These are phyloP conservation scores for Diabrotica undecimpunctata DNA, from an alignment of 1,140 invertebrate species.

Conservation along the genomic window DNA sequence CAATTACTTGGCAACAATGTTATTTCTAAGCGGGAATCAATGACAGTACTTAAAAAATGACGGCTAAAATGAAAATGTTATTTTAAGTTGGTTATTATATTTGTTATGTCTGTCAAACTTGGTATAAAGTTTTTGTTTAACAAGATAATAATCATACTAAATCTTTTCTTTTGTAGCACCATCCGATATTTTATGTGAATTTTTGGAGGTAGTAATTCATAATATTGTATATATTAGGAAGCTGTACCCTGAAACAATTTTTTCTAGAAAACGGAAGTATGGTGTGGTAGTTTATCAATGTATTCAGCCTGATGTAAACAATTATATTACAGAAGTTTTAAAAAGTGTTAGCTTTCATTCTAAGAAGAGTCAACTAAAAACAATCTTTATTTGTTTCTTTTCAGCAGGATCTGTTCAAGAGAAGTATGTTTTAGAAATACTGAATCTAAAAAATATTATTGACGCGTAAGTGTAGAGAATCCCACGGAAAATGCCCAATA, in stretches of 20 bases:
- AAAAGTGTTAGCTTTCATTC: slow-evolving; percentile 38
- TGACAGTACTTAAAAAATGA: too few species aligned
- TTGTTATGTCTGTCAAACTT: too few species aligned
- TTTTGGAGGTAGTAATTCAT: slow-evolving; percentile 55
- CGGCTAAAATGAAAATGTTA: too few species aligned
- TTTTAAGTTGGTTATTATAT: too few species aligned
- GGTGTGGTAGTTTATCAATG: slow-evolving; percentile 50
- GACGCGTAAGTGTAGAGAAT: slow-evolving; percentile 27
- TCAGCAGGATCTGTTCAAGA: slow-evolving; percentile 25
- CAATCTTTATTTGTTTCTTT: slow-evolving; percentile 30
- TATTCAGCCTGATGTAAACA: slow-evolving; percentile 53
- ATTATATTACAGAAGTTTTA: slow-evolving; percentile 53
- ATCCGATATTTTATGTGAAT: slow-evolving; percentile 46
- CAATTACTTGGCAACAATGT: not conserved
- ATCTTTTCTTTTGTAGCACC: slow-evolving; percentile 14
- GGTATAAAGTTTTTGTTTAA: too few species aligned
- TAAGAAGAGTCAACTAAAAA: slow-evolving; percentile 30
- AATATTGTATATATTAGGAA: slow-evolving; percentile 52
- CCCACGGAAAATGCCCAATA: too few species aligned
- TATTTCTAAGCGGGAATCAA: not conserved
- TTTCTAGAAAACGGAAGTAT: slow-evolving; percentile 53
- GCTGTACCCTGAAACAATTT: slow-evolving; percentile 55
- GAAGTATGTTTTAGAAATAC: slow-evolving; percentile 32
- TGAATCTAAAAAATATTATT: slow-evolving; percentile 15
- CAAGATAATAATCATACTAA: too few species aligned